These are phyloP conservation scores for Melanostoma mellinum DNA, from an alignment of 2,888 invertebrate genomes.

Conservation along the genomic window DNA sequence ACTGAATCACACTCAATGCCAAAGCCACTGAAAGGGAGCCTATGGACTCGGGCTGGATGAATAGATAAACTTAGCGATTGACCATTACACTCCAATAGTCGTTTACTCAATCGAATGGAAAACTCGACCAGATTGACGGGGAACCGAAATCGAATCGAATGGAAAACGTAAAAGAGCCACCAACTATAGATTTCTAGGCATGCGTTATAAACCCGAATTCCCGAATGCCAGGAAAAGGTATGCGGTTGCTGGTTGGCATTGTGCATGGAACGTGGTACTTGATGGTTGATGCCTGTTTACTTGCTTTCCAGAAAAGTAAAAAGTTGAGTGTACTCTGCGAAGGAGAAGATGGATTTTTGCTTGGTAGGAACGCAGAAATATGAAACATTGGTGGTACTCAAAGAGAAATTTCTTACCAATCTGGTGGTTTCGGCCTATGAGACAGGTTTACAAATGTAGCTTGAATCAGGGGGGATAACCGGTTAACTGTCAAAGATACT, in stretches of 20 bases:
- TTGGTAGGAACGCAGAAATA: slow-evolving; percentile 50
- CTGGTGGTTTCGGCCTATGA: not conserved
- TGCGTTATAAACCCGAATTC: slow-evolving; percentile 70
- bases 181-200: slow-evolving; percentile 52
- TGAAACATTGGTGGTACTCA: slow-evolving; percentile 67
- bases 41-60: slow-evolving; percentile 65
- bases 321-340: slow-evolving; percentile 23
- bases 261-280: too few relatives aligned
- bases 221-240: slow-evolving; percentile 55
- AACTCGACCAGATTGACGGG: slow-evolving; percentile 66
- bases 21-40: slow-evolving; percentile 65
- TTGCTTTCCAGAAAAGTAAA: slow-evolving; percentile 33
- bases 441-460: slow-evolving; percentile 33
- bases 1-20: slow-evolving; percentile 78
- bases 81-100: slow-evolving; percentile 70
- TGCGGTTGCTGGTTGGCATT: not conserved
- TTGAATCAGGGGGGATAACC: slow-evolving; percentile 1
- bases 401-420: slow-evolving; percentile 46
- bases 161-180: slow-evolving; percentile 47
- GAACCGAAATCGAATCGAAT: slow-evolving; percentile 67
- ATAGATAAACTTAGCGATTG: slow-evolving; percentile 63
- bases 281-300: slow-evolving; percentile 5
- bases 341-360: slow-evolving; percentile 15
- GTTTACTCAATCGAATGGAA: slow-evolving; percentile 72
- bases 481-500: slow-evolving; percentile 22